phyloP scores from a whole-genome alignment of 2,888 invertebrate genomes.

The Camponotus fellah region DNA sequence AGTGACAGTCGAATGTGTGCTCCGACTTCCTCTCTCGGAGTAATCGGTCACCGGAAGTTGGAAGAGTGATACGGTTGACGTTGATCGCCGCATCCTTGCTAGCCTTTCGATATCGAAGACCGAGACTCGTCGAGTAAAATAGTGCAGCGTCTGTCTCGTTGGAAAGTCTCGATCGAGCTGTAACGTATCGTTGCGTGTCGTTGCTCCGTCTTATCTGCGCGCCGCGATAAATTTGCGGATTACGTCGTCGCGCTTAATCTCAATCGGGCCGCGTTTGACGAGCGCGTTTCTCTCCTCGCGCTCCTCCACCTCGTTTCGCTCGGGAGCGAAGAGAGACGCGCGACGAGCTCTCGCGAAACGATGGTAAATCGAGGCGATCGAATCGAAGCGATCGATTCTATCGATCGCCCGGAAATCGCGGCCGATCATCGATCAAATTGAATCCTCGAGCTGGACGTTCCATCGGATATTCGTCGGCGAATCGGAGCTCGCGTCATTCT shows the following conservation, averaged over 20 bases:
- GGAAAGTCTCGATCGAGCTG: slow-evolving; percentile 5
- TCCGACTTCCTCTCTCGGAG: background rate
- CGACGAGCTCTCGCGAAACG: background rate
- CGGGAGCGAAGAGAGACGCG: background rate
- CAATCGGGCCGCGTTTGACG: background rate
- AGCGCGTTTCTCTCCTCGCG: background rate
- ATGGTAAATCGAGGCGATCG: slow-evolving; percentile 13
- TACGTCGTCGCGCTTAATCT: slow-evolving; percentile 1
- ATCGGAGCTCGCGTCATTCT: slow-evolving; percentile 48
- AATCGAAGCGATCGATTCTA: background rate
- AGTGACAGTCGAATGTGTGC: background rate
- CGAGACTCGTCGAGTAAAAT: background rate
- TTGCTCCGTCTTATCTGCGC: slow-evolving; percentile 7
- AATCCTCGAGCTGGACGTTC: background rate
- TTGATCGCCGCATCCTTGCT: background rate
- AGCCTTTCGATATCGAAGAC: background rate
- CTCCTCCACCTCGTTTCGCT: background rate
- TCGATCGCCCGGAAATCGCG: background rate
- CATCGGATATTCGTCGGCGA: slow-evolving; percentile 5
- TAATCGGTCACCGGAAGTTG: background rate
- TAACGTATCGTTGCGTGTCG: background rate
- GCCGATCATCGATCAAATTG: background rate
- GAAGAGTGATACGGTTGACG: background rate
- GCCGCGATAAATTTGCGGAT: slow-evolving; percentile 8
- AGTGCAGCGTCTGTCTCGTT: background rate